Percentiles rank a stretch among this genome's conserved stretches.
Conservation (phyloP, 1,140 invertebrate genomes). For the Mercenaria mercenaria region DNA sequence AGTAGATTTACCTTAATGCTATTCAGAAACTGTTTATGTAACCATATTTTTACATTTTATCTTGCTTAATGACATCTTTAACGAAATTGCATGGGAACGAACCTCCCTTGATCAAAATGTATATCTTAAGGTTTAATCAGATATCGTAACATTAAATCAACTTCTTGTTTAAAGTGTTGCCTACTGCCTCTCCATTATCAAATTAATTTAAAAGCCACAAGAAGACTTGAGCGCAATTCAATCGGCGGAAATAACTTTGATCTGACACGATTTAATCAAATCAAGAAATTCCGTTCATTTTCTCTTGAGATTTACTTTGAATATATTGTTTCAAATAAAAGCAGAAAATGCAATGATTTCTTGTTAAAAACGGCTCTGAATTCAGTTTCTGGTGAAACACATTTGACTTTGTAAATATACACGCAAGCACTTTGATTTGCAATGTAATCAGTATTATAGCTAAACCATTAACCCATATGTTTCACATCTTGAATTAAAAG, state of each 20-base stretch:
- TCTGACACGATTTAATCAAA: conserved; percentile 24
- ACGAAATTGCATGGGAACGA: background rate
- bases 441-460: too few relatives aligned
- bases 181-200: background rate
- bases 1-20: too few relatives aligned
- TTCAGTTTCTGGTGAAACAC: background rate
- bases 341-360: background rate
- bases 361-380: background rate
- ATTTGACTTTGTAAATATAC: background rate
- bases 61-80: too few relatives aligned
- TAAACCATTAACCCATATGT: too few relatives aligned
- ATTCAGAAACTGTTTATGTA: too few relatives aligned
- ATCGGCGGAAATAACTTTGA: background rate
- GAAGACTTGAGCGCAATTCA: background rate
- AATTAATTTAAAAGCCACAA: conserved; percentile 18
- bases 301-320: background rate
- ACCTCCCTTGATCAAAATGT: background rate
- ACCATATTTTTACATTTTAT: too few relatives aligned
- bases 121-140: background rate
- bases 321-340: background rate
- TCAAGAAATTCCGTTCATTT: background rate
- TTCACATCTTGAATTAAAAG: too few relatives aligned
- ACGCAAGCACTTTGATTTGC: background rate
- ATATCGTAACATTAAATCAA: background rate
- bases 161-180: background rate